Base-by-base conservation (phyloP, 2,113 vertebrate species). In the Rhynchomys soricoides region DNA sequence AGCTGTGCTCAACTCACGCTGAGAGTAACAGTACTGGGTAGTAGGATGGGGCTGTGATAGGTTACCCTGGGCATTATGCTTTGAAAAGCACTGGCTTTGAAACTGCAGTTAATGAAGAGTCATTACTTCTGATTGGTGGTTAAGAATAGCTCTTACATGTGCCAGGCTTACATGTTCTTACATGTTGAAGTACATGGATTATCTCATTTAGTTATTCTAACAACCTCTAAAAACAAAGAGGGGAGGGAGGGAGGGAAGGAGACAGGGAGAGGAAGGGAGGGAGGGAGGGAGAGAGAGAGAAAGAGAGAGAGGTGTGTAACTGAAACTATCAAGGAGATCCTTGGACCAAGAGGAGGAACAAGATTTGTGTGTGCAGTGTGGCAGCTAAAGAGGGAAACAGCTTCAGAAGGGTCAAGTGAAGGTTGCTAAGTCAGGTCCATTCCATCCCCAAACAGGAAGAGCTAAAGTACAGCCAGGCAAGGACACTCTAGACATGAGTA, bases 111-210 rank as follows among this genome's bases (percentile, higher is more conserved):
- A 86, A 82, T n/a, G 12, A 31, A 7, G 6, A 90, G 21, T 70
- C 17, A 45, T 31, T 77, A 94, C 59, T 92, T 95, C n/a, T 79
- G 40, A 75, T 81, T 26, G 50, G 55, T 75, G n/a, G n/a, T 50
- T 89, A 90, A 83, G 62, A 77, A 75, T 31, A 88, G 70, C 31
- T 79, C 50, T 93, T 83, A 92, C 73, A 50, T 90, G 26, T 66
- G 17, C 37, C 40, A 26, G 29, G n/a, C 45, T 77, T 90, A n/a
- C n/a, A n/a, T n/a, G n/a, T n/a, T n/a, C n/a, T n/a, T n/a, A n/a
- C 92, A 77, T 55, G 59, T 40, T 85, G 93, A 92, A 22, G 86
- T 77, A 57, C 48, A 86, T 50, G 16, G 7, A 77, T 82, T 85
- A 79, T 79, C n/a, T 93, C 48, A 26, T 66, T 89, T 89, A 88